A percentile compares a stretch with the other conserved stretches of the same genome.
phyloP scores from a whole-genome alignment of 2,888 invertebrate species.

The Lissonota sp. region DNA sequence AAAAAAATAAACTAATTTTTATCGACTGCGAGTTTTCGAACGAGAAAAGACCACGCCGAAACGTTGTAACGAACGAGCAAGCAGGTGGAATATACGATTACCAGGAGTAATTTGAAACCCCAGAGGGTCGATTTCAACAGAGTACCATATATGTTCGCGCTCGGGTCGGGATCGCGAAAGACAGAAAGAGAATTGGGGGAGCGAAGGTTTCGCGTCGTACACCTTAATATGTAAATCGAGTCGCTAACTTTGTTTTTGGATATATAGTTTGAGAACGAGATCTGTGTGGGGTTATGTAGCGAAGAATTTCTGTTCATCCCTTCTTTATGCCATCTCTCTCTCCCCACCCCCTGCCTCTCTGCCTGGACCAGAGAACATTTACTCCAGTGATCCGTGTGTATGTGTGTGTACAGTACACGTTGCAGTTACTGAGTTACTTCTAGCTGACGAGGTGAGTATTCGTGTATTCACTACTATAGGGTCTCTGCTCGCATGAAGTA shows the following conservation, averaged over 20 bases:
- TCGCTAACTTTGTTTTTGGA: slow-evolving; percentile 51
- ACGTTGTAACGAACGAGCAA: slow-evolving; percentile 28
- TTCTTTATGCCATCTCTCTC: not conserved
- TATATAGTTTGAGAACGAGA: slow-evolving; percentile 59
- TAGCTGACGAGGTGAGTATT: not conserved
- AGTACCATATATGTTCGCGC: slow-evolving; percentile 12
- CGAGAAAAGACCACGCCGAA: not conserved
- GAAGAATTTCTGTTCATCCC: slow-evolving; percentile 29
- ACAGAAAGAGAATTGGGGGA: too few species aligned
- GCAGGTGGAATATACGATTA: slow-evolving; percentile 57
- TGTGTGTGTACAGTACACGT: slow-evolving; percentile 20
- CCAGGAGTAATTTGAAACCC: slow-evolving; percentile 53
- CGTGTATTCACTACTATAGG: not conserved
- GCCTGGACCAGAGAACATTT: slow-evolving; percentile 34
- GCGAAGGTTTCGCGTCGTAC: slow-evolving; percentile 31
- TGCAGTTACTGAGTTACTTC: slow-evolving; percentile 37
- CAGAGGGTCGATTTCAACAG: slow-evolving; percentile 45
- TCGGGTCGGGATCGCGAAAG: slow-evolving; percentile 34
- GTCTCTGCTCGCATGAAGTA: not conserved
- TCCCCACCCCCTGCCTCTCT: not conserved
- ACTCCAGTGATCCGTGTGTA: slow-evolving; percentile 29
- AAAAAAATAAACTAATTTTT: too few species aligned
- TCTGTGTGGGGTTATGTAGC: slow-evolving; percentile 2
- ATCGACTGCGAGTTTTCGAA: too few species aligned
- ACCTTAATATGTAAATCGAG: slow-evolving; percentile 62